Base-by-base conservation (phyloP, 2,888 invertebrate species). In the Eilema griseolum region DNA sequence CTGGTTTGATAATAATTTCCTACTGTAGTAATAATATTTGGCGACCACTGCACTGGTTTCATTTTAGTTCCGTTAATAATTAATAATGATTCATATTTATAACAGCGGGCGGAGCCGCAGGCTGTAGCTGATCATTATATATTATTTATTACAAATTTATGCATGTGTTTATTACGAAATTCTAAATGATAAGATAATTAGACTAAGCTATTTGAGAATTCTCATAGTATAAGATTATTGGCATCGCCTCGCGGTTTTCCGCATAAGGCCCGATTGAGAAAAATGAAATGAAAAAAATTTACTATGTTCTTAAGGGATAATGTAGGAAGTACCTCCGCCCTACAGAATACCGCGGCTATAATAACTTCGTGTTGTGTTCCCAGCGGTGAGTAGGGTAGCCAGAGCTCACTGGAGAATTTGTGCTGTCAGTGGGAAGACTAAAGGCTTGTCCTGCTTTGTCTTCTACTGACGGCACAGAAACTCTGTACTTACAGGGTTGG, bases 1-100 rank as follows among this genome's bases (percentile, higher is more conserved):
- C n/a, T 52, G 52, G n/a, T 52, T 52, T 52, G 52, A 52, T 52
- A 46, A 7, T n/a, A 52, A 52, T 10, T 52, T 52, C 20, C 52
- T 52, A 52, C 52, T n/a, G 52, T n/a, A 52, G 52, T 52, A 52
- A 52, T 52, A 8, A 10, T 52, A n/a, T 52, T 52, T 52, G 52
- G n/a, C n/a, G 52, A 20, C 20, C 10, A n/a, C 7, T n/a, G 52
- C 52, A 52, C 52, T 52, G 37, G 61, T 68, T 66, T 28, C 14
- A 5, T 72, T 52, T 52, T 20, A n/a, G 52, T 52, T 46, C 52
- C 52, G n/a, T 52, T 52, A 52, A n/a, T 52, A 52, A 52, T 52
- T 52, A 52, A 52, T 52, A 52, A 52, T 52, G 20, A 52, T 52
- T 52, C n/a, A 52, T 52, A n/a, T 46, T 41, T 52, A n/a, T 52